A percentile compares a stretch with the other conserved stretches of the same genome.
Evolutionary conservation across 2,797 vertebrate genomes (phyloP).

Genomic region (Heliangelus exortis): DNA sequence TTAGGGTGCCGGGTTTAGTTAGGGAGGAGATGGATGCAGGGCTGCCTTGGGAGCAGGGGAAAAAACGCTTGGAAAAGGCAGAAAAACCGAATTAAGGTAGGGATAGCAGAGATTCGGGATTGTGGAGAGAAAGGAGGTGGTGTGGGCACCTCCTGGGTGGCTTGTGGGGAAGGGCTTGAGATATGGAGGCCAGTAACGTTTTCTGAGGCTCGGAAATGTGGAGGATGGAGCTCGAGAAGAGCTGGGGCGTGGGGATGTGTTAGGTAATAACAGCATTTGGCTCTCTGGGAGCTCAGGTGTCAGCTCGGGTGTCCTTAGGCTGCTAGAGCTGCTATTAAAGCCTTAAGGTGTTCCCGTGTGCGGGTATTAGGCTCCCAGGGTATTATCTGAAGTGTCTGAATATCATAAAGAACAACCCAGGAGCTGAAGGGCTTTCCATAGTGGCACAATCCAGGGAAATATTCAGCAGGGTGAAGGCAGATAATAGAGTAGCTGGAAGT

Average conservation of each 20-base stretch:
- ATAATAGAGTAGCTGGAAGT: neutral
- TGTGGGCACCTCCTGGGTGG: neutral
- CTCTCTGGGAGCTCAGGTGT: neutral
- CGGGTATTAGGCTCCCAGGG: neutral
- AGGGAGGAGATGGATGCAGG: fast-evolving
- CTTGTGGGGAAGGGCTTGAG: neutral
- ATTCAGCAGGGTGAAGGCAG: neutral
- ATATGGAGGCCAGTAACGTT: neutral
- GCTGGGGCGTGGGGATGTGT: fast-evolving
- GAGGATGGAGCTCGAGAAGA: neutral
- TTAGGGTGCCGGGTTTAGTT: neutral
- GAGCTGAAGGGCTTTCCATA: neutral
- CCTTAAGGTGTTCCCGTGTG: neutral
- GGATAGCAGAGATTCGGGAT: neutral
- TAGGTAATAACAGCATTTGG: neutral
- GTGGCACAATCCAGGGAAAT: neutral
- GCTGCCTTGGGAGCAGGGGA: neutral
- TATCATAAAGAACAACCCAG: neutral
- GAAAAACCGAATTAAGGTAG: neutral
- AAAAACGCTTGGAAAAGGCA: neutral
- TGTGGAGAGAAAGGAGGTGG: neutral
- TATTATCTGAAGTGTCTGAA: neutral
- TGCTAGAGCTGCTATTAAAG: neutral
- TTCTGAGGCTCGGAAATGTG: neutral
- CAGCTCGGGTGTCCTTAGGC: neutral